Base-by-base conservation (phyloP, 2,888 invertebrate genomes). In the Brachyopa scutellaris region DNA sequence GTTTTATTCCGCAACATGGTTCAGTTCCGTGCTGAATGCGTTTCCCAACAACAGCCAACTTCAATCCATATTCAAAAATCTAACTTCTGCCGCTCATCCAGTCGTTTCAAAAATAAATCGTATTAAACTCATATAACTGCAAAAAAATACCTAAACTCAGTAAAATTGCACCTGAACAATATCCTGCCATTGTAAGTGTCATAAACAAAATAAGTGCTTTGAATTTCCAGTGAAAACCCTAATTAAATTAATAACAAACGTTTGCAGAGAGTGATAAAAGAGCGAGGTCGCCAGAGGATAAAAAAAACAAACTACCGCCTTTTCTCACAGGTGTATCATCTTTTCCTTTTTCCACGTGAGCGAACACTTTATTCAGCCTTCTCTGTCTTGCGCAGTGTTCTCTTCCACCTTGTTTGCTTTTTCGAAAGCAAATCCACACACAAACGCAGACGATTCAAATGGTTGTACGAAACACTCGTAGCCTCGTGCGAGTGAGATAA, bases 241-340 rank as follows among this genome's bases (percentile, higher is more conserved):
- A 76, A 72, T 77, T 66, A 23, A 82, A 82, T 82, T 82, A 82
- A 72, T 11, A 77, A 77, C 64, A 77, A 69, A 77, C 62, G 40
- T 51, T 59, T 17, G 17, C 51, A 76, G 62, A 73, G 62, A 57
- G 57, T 13, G 19, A 42, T 26, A 55, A 70, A 69, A 64, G 51
- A 78, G 70, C 36, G 57, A 64, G 61, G 57, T 26, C 42, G 61
- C 23, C 23, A 61, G 40, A 64, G 62, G 62, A 69, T 9, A 40
- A 8, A 11, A 55, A 17, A 49, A 59, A 29, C 21, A 33, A 51
- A 2, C 64, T 40, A 21, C 70, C 66, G 70, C 77, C 59, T 82
- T 80, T 77, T 72, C 51, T 69, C 77, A 55, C 77, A 61, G 66
- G 66, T 82, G 82, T 72, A 77, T 61, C 5, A 26, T 21, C 26